phyloP scores from a whole-genome alignment of 1,140 invertebrate species.

The Rhynchophorus ferrugineus region DNA sequence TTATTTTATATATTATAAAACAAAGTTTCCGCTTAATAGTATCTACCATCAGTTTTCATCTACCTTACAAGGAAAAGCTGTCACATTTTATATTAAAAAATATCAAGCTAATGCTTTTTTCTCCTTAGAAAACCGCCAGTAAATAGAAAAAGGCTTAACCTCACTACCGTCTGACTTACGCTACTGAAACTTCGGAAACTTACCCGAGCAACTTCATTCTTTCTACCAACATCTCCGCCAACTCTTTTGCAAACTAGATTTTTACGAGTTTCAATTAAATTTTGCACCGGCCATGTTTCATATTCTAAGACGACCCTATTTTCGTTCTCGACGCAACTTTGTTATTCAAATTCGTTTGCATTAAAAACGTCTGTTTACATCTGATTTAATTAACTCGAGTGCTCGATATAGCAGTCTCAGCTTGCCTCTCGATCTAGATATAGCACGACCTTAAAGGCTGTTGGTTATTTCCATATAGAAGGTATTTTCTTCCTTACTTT shows the following conservation, averaged over 20 bases:
- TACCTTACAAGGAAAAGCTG: too few relatives aligned
- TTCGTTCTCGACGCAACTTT: not conserved
- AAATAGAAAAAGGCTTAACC: too few relatives aligned
- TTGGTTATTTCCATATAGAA: too few relatives aligned
- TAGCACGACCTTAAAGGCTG: too few relatives aligned
- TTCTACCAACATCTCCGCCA: not conserved
- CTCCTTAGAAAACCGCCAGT: too few relatives aligned
- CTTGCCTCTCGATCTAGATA: too few relatives aligned
- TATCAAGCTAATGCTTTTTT: too few relatives aligned
- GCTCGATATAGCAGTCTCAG: not conserved
- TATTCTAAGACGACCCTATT: not conserved
- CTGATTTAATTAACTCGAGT: not conserved
- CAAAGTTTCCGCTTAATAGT: too few relatives aligned
- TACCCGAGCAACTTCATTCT: not conserved
- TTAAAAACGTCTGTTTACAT: not conserved
- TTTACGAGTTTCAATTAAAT: not conserved
- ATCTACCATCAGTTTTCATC: too few relatives aligned
- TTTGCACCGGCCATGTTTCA: not conserved
- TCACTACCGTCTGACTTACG: not conserved
- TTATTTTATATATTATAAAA: too few relatives aligned
- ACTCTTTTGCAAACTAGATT: not conserved
- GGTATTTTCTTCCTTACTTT: too few relatives aligned
- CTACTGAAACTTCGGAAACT: not conserved
- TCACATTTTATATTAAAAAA: too few relatives aligned
- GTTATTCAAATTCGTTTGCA: not conserved